These are phyloP conservation scores for Condylura cristata DNA, from an alignment of 2,113 vertebrate genomes.

Conservation along the genomic window DNA sequence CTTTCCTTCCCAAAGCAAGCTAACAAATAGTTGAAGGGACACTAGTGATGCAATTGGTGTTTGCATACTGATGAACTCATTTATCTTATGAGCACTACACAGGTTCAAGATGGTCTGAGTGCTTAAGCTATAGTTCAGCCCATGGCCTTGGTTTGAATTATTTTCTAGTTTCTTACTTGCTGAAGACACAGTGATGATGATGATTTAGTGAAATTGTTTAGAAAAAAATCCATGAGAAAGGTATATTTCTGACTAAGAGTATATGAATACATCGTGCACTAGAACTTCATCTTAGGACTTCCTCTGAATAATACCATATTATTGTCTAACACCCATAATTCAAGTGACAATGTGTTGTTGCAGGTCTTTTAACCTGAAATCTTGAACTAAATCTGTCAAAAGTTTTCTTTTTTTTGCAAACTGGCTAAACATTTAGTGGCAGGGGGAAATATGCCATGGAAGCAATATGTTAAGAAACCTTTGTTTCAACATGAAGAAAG, in stretches of 20 bases:
- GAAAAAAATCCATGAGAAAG: background rate
- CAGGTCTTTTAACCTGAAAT: constrained; percentile 75
- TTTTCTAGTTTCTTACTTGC: background rate
- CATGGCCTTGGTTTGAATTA: background rate
- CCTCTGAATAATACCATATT: constrained; percentile 71
- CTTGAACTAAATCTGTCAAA: constrained; percentile 77
- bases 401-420: constrained; percentile 60
- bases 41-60: background rate
- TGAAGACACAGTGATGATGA: background rate
- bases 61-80: background rate
- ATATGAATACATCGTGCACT: constrained; percentile 1
- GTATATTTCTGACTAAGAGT: background rate
- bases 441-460: background rate
- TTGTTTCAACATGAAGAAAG: constrained; percentile 42
- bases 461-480: constrained; percentile 56
- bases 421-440: constrained; percentile 57
- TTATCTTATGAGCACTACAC: background rate
- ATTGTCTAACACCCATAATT: constrained; percentile 77
- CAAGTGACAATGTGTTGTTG: constrained; percentile 73
- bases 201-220: constrained; percentile 43
- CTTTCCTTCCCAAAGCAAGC: background rate
- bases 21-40: background rate
- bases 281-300: constrained; percentile 55
- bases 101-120: background rate
- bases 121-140: background rate